A percentile compares a stretch with the other conserved stretches of the same genome.
Evolutionary conservation across 2,113 vertebrate genomes (phyloP).

Genomic region (Aptenodytes forsteri): DNA sequence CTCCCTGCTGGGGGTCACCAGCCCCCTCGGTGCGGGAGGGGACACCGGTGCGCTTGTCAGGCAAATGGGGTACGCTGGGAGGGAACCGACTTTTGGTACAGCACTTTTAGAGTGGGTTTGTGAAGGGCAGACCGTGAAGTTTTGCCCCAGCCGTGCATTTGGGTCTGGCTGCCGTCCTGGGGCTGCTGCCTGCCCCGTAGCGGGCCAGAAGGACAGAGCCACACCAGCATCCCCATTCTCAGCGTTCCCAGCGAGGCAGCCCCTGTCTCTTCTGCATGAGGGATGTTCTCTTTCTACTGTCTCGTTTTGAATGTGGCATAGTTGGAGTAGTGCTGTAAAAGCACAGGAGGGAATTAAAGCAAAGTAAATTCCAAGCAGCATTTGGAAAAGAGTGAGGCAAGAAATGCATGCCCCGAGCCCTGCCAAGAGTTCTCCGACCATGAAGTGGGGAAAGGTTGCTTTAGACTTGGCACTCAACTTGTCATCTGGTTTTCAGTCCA

Average conservation of each 20-base stretch:
- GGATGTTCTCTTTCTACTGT: background rate
- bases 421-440: background rate
- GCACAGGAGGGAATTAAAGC: background rate
- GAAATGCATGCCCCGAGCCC: background rate
- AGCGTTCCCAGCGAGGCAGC: background rate
- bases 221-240: background rate
- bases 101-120: background rate
- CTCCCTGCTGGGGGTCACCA: background rate
- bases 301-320: background rate
- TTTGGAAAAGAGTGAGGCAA: background rate
- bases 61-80: background rate
- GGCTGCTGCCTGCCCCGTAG: background rate
- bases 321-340: background rate
- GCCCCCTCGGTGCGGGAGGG: background rate
- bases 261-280: background rate
- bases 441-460: background rate
- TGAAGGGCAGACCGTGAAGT: background rate
- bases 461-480: background rate
- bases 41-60: no score
- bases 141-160: background rate
- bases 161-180: background rate
- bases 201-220: background rate
- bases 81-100: background rate
- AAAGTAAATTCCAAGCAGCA: background rate
- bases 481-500: background rate